These are phyloP conservation scores for Hippocampus barbouri DNA, from an alignment of 2,113 vertebrate genomes.

Conservation along the genomic window DNA sequence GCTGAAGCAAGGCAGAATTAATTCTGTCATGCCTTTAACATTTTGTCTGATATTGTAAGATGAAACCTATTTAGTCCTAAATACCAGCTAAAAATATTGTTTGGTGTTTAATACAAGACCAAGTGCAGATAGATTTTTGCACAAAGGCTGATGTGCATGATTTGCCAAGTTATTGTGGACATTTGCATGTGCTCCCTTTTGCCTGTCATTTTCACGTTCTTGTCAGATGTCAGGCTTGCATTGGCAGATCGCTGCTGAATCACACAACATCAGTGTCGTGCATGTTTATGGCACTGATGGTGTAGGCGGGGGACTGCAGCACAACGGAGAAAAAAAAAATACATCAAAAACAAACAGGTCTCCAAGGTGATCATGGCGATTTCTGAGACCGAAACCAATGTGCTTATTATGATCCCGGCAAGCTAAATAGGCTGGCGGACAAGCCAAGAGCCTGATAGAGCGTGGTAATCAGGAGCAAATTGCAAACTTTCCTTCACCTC, in stretches of 20 bases:
- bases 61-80: constrained; percentile 15
- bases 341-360: constrained; percentile 64
- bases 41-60: not conserved
- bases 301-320: constrained; percentile 47
- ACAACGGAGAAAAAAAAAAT: constrained; percentile 51
- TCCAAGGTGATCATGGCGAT: constrained; percentile 60
- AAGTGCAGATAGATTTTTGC: not conserved
- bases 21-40: not conserved
- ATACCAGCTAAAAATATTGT: constrained; percentile 14
- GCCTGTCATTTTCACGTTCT: constrained; percentile 42
- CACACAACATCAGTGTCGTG: constrained; percentile 60
- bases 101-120: not conserved
- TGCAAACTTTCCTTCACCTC: constrained; percentile 44
- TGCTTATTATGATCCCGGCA: constrained; percentile 63
- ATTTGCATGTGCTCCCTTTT: constrained; percentile 8
- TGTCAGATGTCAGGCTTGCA: constrained; percentile 61
- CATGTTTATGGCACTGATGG: constrained; percentile 59
- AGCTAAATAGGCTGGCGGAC: constrained; percentile 54
- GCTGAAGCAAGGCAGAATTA: constrained; percentile 1
- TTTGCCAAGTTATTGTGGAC: not conserved
- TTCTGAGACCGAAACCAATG: constrained; percentile 60
- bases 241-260: constrained; percentile 58
- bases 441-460: constrained; percentile 54
- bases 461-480: constrained; percentile 57
- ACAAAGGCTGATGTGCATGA: constrained; percentile 3